phyloP scores from a whole-genome alignment of 92 coral and sea anemone species.

The Zoanthus gigantus region DNA sequence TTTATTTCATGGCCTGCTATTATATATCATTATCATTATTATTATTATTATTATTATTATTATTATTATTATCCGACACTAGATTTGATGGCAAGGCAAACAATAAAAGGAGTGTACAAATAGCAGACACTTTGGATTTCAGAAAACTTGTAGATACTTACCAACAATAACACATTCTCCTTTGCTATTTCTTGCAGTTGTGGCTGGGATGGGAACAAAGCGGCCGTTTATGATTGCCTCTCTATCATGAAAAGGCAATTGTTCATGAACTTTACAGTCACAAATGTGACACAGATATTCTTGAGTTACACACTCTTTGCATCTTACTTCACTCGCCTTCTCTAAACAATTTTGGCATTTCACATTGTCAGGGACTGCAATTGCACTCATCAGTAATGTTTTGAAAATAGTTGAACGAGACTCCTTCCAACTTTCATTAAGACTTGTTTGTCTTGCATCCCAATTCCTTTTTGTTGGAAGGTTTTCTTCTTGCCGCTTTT shows the following conservation, averaged over 20 bases:
- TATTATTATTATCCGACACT: too few species aligned
- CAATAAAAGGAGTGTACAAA: background rate
- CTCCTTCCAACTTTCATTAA: slow-evolving; percentile 58
- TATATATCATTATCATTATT: background rate
- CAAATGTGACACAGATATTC: slow-evolving; percentile 43
- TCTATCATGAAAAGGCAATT: slow-evolving; percentile 58
- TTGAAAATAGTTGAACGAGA: slow-evolving; percentile 20
- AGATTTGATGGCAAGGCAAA: background rate
- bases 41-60: background rate
- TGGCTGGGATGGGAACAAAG: slow-evolving; percentile 58
- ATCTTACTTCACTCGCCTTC: slow-evolving; percentile 27
- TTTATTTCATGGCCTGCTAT: background rate
- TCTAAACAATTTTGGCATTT: slow-evolving; percentile 31
- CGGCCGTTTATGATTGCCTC: slow-evolving; percentile 63
- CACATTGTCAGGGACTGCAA: slow-evolving; percentile 44
- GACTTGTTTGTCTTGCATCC: slow-evolving; percentile 32
- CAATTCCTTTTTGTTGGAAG: slow-evolving; percentile 31
- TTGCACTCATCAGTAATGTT: slow-evolving; percentile 18
- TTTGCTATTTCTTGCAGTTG: slow-evolving; percentile 41
- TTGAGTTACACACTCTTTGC: slow-evolving; percentile 19
- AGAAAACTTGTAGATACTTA: slow-evolving; percentile 23
- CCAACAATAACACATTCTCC: slow-evolving; percentile 64
- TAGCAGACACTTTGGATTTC: background rate
- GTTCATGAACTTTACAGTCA: slow-evolving; percentile 40
- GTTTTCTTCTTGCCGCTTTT: slow-evolving; percentile 10